Base-by-base conservation (phyloP, 1,140 invertebrate genomes). In the Batillaria attramentaria region DNA sequence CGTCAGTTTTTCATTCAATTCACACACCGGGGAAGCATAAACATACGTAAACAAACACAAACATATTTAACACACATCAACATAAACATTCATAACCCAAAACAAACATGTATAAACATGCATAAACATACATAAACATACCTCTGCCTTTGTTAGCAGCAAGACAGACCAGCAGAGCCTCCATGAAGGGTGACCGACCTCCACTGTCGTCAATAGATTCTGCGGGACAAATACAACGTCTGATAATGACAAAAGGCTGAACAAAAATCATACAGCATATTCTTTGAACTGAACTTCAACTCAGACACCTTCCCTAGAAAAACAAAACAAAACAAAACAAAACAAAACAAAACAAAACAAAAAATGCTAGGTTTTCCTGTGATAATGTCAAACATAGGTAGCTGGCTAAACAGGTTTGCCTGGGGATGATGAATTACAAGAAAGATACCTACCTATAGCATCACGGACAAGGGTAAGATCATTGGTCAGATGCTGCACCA, bases 391-490 rank as follows among this genome's bases (percentile, higher is more conserved):
- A n/a, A n/a, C n/a, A n/a, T n/a, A n/a, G n/a, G n/a, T n/a, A n/a
- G n/a, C n/a, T n/a, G n/a, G n/a, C n/a, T n/a, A n/a, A n/a, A n/a
- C n/a, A n/a, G n/a, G n/a, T n/a, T n/a, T n/a, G n/a, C n/a, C n/a
- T n/a, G n/a, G n/a, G n/a, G n/a, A n/a, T n/a, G n/a, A n/a, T n/a
- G n/a, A n/a, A n/a, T n/a, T n/a, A n/a, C n/a, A n/a, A n/a, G n/a
- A n/a, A n/a, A n/a, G n/a, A n/a, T n/a, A n/a, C n/a, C n/a, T n/a
- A 78, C 76, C 76, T 42, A 78, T 78, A 46, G 76, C 76, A 28
- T 70, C 76, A 50, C 76, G 35, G 66, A 78, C 66, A 4, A 72
- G 33, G 20, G 42, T 72, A 20, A 70, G 39, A 46, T 78, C 76
- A 20, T 78, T 78, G 76, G 76, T 78, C 39, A 78, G 65, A 33